Conservation (phyloP, 2,888 invertebrate species). For the Lysandra bellargus region DNA sequence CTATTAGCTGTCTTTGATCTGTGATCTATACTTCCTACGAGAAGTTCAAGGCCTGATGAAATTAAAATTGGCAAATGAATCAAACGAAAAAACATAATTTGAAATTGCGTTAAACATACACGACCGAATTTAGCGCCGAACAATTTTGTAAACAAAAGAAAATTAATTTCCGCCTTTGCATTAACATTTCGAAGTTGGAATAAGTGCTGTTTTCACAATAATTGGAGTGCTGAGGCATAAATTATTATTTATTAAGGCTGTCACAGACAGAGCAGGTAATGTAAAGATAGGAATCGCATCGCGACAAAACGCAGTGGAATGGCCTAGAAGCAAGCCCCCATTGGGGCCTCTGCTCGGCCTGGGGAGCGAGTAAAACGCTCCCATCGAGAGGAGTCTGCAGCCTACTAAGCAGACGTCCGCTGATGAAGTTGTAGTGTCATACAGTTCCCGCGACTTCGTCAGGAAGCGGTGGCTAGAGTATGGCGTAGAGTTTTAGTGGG, state of each 20-base stretch:
- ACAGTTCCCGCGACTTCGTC: no score
- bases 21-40: not conserved
- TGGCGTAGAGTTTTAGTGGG: no score
- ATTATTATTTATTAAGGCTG: not conserved
- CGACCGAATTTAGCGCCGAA: not conserved
- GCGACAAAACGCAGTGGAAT: no score
- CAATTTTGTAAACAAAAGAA: not conserved
- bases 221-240: not conserved
- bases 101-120: slow-evolving; percentile 5
- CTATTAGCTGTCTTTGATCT: not conserved
- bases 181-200: not conserved
- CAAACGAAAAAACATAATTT: not conserved
- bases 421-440: no score
- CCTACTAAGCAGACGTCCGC: no score
- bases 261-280: no score
- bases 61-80: not conserved
- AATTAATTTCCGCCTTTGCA: not conserved
- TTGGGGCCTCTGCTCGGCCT: no score
- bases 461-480: no score
- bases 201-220: not conserved
- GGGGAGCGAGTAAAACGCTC: no score
- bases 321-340: no score
- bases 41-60: not conserved
- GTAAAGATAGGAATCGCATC: no score
- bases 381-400: no score